Evolutionary conservation across 1,140 invertebrate species (phyloP).

Genomic region (Drosophila persimilis): DNA sequence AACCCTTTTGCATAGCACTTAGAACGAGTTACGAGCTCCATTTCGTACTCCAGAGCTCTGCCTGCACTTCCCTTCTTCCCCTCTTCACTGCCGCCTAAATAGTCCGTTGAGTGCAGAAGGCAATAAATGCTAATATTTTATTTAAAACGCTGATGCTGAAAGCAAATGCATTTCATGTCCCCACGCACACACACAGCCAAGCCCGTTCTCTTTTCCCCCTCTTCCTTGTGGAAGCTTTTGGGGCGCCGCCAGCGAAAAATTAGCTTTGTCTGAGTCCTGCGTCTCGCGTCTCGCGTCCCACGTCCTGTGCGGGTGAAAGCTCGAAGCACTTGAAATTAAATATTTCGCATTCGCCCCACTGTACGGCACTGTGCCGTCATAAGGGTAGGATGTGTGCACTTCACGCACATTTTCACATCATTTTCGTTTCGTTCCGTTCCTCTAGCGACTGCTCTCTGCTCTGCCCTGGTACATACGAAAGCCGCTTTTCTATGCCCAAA

Average conservation of each 20-base stretch:
- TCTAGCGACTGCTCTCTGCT: conserved; percentile 29
- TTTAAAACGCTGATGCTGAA: conserved; percentile 64
- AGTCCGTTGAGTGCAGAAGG: conserved; percentile 59
- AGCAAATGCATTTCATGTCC: conserved; percentile 52
- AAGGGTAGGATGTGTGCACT: conserved; percentile 22
- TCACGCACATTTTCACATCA: conserved; percentile 68
- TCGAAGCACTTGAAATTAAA: conserved; percentile 57
- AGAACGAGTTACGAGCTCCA: conserved; percentile 45
- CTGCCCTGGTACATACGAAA: conserved; percentile 30
- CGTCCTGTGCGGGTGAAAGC: conserved; percentile 2
- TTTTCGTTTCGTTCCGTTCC: conserved; percentile 52
- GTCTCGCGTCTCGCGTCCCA: neutral
- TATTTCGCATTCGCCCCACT: conserved; percentile 63
- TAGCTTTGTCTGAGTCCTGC: conserved; percentile 38
- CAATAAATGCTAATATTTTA: conserved; percentile 78
- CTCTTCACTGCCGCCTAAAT: conserved; percentile 30
- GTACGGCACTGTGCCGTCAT: conserved; percentile 6
- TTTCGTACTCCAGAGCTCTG: conserved; percentile 21
- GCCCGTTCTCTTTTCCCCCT: no score
- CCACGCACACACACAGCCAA: conserved; percentile 7
- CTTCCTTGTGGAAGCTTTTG: conserved; percentile 13
- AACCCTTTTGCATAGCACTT: conserved; percentile 63
- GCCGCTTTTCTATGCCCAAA: conserved; percentile 47
- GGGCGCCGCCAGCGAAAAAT: conserved; percentile 42
- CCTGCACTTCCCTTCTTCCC: conserved; percentile 14